Conservation (phyloP, 2,888 invertebrate genomes). For the Psylliodes chrysocephalus region DNA sequence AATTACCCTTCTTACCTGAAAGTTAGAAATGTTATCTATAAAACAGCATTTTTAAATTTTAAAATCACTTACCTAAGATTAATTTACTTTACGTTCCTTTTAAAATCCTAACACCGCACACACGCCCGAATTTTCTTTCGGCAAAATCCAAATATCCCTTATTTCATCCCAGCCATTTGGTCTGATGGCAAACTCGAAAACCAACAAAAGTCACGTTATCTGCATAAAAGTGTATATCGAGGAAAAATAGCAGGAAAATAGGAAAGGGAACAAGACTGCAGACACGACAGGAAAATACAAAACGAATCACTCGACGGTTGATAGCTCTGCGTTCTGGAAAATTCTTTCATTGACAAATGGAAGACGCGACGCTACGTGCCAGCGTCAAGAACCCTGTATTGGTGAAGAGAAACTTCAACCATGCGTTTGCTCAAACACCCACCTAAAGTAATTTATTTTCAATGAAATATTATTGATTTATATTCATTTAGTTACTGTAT, state of each 20-base stretch:
- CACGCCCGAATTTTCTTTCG: neutral
- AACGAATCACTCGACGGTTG: slow-evolving; percentile 16
- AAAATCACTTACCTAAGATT: too few relatives aligned
- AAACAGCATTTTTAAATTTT: too few relatives aligned
- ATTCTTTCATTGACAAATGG: slow-evolving; percentile 13
- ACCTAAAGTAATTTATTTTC: too few relatives aligned
- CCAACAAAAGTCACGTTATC: slow-evolving; percentile 13
- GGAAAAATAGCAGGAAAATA: slow-evolving; percentile 8
- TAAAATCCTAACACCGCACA: too few relatives aligned
- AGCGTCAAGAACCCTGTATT: neutral
- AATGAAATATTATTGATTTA: too few relatives aligned
- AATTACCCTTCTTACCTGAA: too few relatives aligned
- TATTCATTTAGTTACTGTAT: too few relatives aligned
- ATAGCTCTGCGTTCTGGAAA: slow-evolving; percentile 12
- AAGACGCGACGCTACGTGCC: slow-evolving; percentile 8
- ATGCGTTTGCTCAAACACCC: too few relatives aligned
- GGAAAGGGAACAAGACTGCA: slow-evolving; percentile 1
- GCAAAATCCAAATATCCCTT: slow-evolving; percentile 3
- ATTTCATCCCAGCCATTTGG: slow-evolving; percentile 5
- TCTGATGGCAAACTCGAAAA: slow-evolving; percentile 4
- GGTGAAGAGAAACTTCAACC: neutral
- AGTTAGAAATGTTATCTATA: too few relatives aligned
- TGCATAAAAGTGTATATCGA: slow-evolving; percentile 9
- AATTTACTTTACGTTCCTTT: too few relatives aligned
- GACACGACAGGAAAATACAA: slow-evolving; percentile 10